Evolutionary conservation across 2,888 invertebrate species (phyloP).

Genomic region (Drosophila niveifrons): DNA sequence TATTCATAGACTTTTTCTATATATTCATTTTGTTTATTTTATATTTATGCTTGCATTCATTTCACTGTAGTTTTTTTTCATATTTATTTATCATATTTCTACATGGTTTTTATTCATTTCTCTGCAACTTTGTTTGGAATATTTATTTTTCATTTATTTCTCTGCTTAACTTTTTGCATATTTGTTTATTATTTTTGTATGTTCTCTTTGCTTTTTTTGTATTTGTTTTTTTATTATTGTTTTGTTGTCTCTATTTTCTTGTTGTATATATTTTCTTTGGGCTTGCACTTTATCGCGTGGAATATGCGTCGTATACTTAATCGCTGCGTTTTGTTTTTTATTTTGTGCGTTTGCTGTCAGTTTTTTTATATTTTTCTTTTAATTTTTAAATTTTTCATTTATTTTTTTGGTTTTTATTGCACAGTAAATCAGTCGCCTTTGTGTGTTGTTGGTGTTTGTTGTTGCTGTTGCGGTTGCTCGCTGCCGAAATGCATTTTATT

Average conservation of each 20-base stretch:
- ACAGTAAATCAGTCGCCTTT: constrained; percentile 62
- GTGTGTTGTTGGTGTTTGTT: constrained; percentile 20
- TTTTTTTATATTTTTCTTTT: constrained; percentile 12
- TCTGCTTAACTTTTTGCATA: too few species aligned
- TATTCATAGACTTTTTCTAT: too few species aligned
- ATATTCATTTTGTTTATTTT: too few species aligned
- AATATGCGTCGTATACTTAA: constrained; percentile 70
- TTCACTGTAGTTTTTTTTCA: too few species aligned
- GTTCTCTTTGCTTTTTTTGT: constrained; percentile 26
- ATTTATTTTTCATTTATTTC: too few species aligned
- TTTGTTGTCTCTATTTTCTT: neutral
- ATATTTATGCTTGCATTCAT: too few species aligned
- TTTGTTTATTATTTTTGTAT: constrained; percentile 4
- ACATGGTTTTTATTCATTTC: too few species aligned
- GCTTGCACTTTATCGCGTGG: constrained; percentile 52
- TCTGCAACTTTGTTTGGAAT: too few species aligned
- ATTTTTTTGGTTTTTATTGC: constrained; percentile 22
- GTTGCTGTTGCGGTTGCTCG: constrained; percentile 19
- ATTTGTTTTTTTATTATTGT: constrained; percentile 9
- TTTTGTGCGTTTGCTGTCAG: constrained; percentile 8
- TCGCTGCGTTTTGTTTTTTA: constrained; percentile 31
- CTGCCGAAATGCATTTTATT: constrained; percentile 45
- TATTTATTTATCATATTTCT: too few species aligned
- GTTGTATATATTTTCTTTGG: constrained; percentile 9
- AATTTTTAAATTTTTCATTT: constrained; percentile 4